These are phyloP conservation scores for Siniperca obscura DNA, from an alignment of 2,797 vertebrate genomes.

Conservation along the genomic window DNA sequence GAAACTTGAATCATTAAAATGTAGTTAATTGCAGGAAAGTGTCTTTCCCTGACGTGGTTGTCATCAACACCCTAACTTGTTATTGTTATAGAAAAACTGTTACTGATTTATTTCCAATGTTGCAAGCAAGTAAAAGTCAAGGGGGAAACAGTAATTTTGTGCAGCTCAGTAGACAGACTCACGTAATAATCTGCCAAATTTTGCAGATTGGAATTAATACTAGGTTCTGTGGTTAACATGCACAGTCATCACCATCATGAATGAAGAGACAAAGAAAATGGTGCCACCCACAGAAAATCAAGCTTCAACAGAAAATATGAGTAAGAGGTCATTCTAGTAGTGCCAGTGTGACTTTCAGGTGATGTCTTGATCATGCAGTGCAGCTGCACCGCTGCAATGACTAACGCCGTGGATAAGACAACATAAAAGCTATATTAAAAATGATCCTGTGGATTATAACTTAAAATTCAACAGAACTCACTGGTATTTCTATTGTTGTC, in stretches of 20 bases:
- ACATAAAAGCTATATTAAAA: background rate
- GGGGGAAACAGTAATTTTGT: background rate
- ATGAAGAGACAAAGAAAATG: background rate
- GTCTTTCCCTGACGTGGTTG: conserved; percentile 24
- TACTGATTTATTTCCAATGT: conserved; percentile 10
- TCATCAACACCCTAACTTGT: conserved; percentile 29
- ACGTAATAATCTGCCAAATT: background rate
- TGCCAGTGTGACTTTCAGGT: conserved; percentile 24
- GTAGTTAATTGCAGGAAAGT: conserved; percentile 35
- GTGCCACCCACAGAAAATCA: background rate
- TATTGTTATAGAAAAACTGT: background rate
- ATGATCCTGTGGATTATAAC: conserved; percentile 12
- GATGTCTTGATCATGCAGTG: conserved; percentile 11
- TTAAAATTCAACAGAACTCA: conserved; percentile 29
- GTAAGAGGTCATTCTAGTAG: background rate
- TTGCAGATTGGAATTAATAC: conserved; percentile 2
- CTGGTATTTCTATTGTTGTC: conserved; percentile 30
- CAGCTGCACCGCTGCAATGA: conserved; percentile 14
- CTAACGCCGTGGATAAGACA: background rate
- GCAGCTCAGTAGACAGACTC: background rate
- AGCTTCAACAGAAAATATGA: conserved; percentile 1
- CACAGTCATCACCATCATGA: background rate
- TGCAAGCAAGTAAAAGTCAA: conserved; percentile 13
- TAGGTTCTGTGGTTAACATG: background rate
- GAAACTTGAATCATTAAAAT: conserved; percentile 31